phyloP scores from a whole-genome alignment of 1,140 invertebrate genomes.

The Oppia nitens region DNA sequence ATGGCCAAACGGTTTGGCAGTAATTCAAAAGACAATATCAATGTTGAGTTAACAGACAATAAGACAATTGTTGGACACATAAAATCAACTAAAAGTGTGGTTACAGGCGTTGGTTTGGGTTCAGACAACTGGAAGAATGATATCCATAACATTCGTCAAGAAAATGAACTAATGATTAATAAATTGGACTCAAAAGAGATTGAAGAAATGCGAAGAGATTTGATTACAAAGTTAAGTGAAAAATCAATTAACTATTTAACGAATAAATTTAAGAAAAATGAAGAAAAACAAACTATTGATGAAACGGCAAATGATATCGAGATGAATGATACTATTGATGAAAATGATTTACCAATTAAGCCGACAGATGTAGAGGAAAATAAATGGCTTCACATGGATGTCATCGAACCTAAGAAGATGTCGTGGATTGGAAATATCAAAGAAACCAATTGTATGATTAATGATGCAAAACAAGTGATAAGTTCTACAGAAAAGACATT shows the following conservation, averaged over 20 bases:
- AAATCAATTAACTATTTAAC: conserved; percentile 3
- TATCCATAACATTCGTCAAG: conserved; percentile 6
- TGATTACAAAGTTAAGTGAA: conserved; percentile 7
- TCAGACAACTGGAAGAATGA: conserved; percentile 11
- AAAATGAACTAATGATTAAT: conserved; percentile 12
- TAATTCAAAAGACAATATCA: neutral
- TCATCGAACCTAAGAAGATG: conserved; percentile 19
- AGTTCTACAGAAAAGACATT: neutral
- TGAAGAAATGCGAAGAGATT: conserved; percentile 3
- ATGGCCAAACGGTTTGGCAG: neutral
- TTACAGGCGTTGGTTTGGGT: conserved; percentile 7
- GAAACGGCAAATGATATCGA: neutral
- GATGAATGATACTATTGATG: neutral
- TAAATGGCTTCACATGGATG: conserved; percentile 18
- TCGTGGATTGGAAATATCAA: conserved; percentile 14
- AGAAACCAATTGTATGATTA: neutral
- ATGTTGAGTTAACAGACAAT: neutral
- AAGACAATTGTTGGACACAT: too few species aligned
- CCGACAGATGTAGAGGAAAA: conserved; percentile 6
- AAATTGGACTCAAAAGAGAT: conserved; percentile 17
- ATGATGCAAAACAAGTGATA: neutral
- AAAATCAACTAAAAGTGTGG: conserved; percentile 1
- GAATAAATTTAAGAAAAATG: neutral
- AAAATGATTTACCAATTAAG: neutral
- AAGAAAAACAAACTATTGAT: neutral